Percentiles rank a stretch among this genome's conserved stretches.
Conservation (phyloP, 2,797 vertebrate species). For the Anniella stebbinsi region DNA sequence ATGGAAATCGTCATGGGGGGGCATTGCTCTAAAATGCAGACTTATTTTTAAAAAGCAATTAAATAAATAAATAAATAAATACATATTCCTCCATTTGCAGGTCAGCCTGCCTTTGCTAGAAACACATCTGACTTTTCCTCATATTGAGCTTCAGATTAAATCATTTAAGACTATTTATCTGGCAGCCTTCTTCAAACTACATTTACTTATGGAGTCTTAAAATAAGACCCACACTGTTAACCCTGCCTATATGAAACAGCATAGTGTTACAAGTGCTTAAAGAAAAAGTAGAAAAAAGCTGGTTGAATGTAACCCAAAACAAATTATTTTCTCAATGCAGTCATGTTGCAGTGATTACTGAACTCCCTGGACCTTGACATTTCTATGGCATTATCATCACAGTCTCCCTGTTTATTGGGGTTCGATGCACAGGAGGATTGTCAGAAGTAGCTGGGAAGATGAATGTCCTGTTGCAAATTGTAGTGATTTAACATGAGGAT, state of each 20-base stretch:
- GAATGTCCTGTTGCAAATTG: conserved; percentile 47
- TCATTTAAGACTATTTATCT: not conserved
- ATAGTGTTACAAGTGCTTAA: not conserved
- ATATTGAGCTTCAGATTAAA: not conserved
- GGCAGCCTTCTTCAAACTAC: not conserved
- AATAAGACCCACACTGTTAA: rapidly evolving
- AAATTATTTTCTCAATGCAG: conserved; percentile 3
- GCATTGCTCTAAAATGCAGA: not conserved
- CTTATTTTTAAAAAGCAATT: no score
- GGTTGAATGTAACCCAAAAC: conserved; percentile 26
- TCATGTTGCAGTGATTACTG: conserved; percentile 12
- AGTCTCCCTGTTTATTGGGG: not conserved
- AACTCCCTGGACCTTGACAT: conserved; percentile 27
- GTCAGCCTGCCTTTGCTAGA: not conserved
- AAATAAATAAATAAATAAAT: not conserved
- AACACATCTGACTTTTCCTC: not conserved
- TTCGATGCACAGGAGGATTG: not conserved
- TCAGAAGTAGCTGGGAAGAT: conserved; percentile 43
- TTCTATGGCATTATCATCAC: not conserved
- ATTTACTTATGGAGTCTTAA: not conserved
- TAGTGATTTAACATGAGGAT: conserved; percentile 49
- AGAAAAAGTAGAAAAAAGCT: not conserved
- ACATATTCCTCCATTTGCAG: conserved; percentile 27
- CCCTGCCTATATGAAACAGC: not conserved
- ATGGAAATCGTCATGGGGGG: not conserved